Evolutionary conservation across 2,113 vertebrate species (phyloP).

Genomic region (Zingel zingel): DNA sequence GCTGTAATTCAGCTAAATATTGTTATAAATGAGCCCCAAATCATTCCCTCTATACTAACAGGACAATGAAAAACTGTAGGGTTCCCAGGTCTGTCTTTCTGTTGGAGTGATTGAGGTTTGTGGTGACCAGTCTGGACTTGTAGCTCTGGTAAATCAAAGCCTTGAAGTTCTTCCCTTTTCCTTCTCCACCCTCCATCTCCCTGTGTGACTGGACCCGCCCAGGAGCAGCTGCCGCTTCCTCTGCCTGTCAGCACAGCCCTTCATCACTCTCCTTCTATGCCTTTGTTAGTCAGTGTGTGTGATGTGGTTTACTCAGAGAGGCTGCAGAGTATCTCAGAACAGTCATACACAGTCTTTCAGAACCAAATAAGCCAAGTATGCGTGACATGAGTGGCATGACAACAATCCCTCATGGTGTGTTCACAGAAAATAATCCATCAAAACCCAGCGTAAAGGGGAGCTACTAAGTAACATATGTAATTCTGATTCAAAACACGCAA

Average conservation of each 20-base stretch:
- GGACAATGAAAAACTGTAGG: slow-evolving; percentile 33
- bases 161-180: slow-evolving; percentile 48
- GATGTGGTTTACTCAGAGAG: slow-evolving; percentile 44
- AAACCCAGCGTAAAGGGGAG: slow-evolving; percentile 16
- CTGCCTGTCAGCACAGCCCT: slow-evolving; percentile 68
- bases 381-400: slow-evolving; percentile 49
- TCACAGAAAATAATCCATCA: slow-evolving; percentile 29
- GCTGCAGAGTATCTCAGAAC: slow-evolving; percentile 44
- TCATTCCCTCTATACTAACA: slow-evolving; percentile 26
- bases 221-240: slow-evolving; percentile 77
- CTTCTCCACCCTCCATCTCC: slow-evolving; percentile 48
- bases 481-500: slow-evolving; percentile 21
- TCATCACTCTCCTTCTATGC: slow-evolving; percentile 61
- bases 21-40: slow-evolving; percentile 47
- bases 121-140: slow-evolving; percentile 52
- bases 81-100: slow-evolving; percentile 30
- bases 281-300: slow-evolving; percentile 46
- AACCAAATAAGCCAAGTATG: slow-evolving; percentile 52
- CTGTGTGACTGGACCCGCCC: slow-evolving; percentile 59
- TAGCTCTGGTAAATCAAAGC: slow-evolving; percentile 58
- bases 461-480: slow-evolving; percentile 12
- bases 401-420: slow-evolving; percentile 46
- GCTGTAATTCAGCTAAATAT: slow-evolving; percentile 44
- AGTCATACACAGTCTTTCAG: slow-evolving; percentile 41
- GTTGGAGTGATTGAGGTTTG: slow-evolving; percentile 52